Conservation (phyloP, 1,140 invertebrate species). For the Trichonephila clavipes region DNA sequence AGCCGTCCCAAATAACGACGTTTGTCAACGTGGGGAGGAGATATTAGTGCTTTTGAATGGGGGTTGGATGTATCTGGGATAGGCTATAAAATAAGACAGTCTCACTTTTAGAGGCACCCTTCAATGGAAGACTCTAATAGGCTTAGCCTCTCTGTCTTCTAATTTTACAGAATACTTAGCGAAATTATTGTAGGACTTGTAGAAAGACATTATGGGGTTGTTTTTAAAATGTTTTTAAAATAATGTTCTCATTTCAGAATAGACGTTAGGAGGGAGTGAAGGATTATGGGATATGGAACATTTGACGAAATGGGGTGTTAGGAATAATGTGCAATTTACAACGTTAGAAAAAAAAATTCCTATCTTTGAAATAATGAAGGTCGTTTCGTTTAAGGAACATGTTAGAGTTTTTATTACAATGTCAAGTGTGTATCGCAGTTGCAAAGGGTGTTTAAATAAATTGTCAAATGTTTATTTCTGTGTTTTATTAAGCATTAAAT, state of each 20-base stretch:
- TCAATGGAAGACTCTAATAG: not conserved
- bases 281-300: not conserved
- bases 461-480: too few species aligned
- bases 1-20: not conserved
- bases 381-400: too few species aligned
- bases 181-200: not conserved
- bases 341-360: too few species aligned
- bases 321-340: not conserved
- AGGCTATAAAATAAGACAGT: not conserved
- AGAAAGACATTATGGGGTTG: not conserved
- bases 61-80: not conserved
- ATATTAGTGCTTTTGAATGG: slow-evolving; percentile 6
- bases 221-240: slow-evolving; percentile 16
- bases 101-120: not conserved
- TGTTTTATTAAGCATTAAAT: too few species aligned
- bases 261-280: not conserved
- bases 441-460: too few species aligned
- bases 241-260: not conserved
- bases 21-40: not conserved
- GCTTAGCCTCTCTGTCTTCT: not conserved
- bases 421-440: too few species aligned
- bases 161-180: not conserved
- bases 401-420: too few species aligned
- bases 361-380: too few species aligned
- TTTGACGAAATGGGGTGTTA: not conserved